Evolutionary conservation across 2,888 invertebrate species (phyloP).

Genomic region (Rugalucina vietnamica): DNA sequence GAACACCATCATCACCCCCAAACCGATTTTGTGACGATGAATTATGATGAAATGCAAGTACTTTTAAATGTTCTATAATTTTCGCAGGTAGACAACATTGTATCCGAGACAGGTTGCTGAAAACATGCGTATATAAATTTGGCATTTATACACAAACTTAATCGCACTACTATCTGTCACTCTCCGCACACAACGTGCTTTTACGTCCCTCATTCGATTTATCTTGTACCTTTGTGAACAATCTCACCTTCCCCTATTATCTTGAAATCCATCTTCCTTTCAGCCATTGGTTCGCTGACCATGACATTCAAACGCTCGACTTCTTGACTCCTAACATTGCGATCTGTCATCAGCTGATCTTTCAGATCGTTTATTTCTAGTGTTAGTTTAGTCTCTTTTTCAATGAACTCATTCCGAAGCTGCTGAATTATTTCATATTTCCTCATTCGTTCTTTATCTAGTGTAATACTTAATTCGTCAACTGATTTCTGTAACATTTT

Average conservation of each 20-base stretch:
- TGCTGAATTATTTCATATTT: background rate
- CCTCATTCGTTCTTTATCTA: background rate
- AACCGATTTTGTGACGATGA: background rate
- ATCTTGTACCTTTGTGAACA: background rate
- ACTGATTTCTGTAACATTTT: background rate
- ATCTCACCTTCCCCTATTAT: background rate
- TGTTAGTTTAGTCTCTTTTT: background rate
- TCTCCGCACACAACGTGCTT: no score
- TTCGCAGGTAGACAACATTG: no score
- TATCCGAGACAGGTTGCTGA: no score
- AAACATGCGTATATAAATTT: no score
- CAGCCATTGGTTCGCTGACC: background rate
- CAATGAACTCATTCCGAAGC: background rate
- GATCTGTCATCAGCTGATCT: background rate
- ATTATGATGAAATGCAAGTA: no score
- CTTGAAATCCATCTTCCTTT: background rate
- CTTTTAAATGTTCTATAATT: no score
- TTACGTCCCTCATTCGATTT: no score
- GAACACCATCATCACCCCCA: background rate
- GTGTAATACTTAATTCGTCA: background rate
- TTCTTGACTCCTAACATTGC: background rate
- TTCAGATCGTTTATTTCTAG: background rate
- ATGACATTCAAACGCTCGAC: background rate
- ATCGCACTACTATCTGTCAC: background rate
- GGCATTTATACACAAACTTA: background rate